Evolutionary conservation across 2,888 invertebrate species (phyloP), one percentile per base, ranked within the genome.

Genomic region (Deroplatys truncata): DNA sequence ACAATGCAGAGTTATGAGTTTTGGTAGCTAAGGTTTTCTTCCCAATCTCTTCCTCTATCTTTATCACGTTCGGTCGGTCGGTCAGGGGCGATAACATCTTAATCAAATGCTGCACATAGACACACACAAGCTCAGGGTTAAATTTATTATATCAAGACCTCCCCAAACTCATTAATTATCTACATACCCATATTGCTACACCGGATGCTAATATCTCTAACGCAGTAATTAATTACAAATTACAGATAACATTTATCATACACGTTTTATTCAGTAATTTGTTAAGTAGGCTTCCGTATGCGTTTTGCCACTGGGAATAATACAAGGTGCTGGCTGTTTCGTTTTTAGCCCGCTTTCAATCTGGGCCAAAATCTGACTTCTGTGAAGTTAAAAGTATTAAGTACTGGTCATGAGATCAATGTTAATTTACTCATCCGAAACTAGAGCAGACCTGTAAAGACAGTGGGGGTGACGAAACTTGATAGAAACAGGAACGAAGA

Each of bases 241-340:
- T 87, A 87, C 83, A 83, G 43, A 87, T 83, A 43, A 87, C 83
- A 87, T 87, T 87, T 87, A 87, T 87, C 83, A 87, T 87, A 16
- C 25, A 72, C 56, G 56, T 31, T 87, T 82, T 87, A 87, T 87
- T 25, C 82, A 87, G 56, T 83, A 87, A 87, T 87, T 87, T 87
- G 87, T 87, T 87, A 87, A 87, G 72, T 87, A 87, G 43, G 87
- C 87, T 87, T 87, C 87, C 28, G 87, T 87, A 82, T 72, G 56
- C 56, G 56, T 72, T 28, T 35, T 87, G 87, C 87, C 87, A 28
- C 35, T 83, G 87, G 87, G 35, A 82, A 87, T 35, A n/a, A 82
- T 29, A 31, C 84, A 29, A 56, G 15, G 56, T 56, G 56, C 56
- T 56, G 56, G 20, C 20, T 16, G 5, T 72, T 72, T 72, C 56